Evolutionary conservation across 1,140 invertebrate genomes (phyloP).

Genomic region (Eriosoma lanigerum): DNA sequence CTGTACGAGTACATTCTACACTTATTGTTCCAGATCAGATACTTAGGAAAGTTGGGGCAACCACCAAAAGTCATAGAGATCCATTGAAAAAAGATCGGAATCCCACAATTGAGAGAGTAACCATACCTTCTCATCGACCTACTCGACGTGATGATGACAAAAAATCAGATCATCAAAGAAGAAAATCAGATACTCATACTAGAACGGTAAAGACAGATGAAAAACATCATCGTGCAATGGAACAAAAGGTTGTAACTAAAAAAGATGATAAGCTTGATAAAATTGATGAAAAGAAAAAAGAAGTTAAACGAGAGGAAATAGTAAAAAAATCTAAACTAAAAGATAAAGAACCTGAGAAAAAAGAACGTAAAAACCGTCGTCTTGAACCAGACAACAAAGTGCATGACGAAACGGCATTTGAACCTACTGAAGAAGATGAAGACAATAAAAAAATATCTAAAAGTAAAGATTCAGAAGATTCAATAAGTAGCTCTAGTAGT

Average conservation of each 20-base stretch:
- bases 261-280: constrained; percentile 42
- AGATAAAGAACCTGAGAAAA: constrained; percentile 44
- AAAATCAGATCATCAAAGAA: constrained; percentile 29
- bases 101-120: neutral
- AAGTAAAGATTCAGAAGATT: constrained; percentile 49
- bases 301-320: constrained; percentile 16
- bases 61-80: constrained; percentile 22
- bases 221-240: constrained; percentile 27
- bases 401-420: neutral
- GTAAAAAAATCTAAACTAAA: constrained; percentile 27
- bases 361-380: constrained; percentile 29
- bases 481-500: constrained; percentile 33
- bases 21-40: constrained; percentile 38
- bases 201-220: constrained; percentile 34
- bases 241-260: constrained; percentile 42
- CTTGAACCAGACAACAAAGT: constrained; percentile 14
- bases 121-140: neutral
- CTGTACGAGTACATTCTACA: constrained; percentile 29
- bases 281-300: constrained; percentile 46
- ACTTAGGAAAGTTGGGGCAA: neutral
- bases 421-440: constrained; percentile 8
- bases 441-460: constrained; percentile 49
- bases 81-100: constrained; percentile 6
- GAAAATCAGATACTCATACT: constrained; percentile 51
- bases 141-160: constrained; percentile 38